Percentiles rank a stretch among this genome's conserved stretches.
Evolutionary conservation across 1,140 invertebrate genomes (phyloP).

Genomic region (Mya arenaria): DNA sequence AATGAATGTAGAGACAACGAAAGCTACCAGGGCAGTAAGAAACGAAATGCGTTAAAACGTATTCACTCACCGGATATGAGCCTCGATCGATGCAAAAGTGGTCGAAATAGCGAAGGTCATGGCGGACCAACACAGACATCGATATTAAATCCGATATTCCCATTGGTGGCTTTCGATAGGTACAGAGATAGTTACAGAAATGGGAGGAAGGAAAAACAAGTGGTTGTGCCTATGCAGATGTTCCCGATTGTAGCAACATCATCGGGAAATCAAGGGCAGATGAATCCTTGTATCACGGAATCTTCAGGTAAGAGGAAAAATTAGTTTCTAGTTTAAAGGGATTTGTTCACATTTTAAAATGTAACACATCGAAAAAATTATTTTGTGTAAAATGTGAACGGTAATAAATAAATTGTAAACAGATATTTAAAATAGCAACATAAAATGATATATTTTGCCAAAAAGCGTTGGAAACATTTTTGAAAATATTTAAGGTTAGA

Average conservation of each 20-base stretch:
- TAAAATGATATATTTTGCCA: too few relatives aligned
- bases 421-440: too few relatives aligned
- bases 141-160: conserved; percentile 57
- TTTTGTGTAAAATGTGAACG: too few relatives aligned
- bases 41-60: conserved; percentile 52
- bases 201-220: not conserved
- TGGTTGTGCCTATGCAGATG: conserved; percentile 52
- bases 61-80: conserved; percentile 54
- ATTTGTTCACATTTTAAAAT: too few relatives aligned
- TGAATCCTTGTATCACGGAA: not conserved
- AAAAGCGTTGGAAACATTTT: too few relatives aligned
- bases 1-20: conserved; percentile 48
- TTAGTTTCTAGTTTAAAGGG: too few relatives aligned
- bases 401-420: too few relatives aligned
- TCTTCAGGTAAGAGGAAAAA: not conserved
- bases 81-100: conserved; percentile 9
- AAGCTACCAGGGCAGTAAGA: not conserved
- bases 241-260: conserved; percentile 31
- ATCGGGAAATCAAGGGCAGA: not conserved
- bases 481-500: too few relatives aligned
- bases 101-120: conserved; percentile 3
- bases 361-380: too few relatives aligned
- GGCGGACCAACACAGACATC: not conserved
- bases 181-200: not conserved
- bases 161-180: conserved; percentile 3